A percentile compares a stretch with the other conserved stretches of the same genome.
phyloP scores from a whole-genome alignment of 2,888 invertebrate species.

The Imbricaverruca yamaguchii region DNA sequence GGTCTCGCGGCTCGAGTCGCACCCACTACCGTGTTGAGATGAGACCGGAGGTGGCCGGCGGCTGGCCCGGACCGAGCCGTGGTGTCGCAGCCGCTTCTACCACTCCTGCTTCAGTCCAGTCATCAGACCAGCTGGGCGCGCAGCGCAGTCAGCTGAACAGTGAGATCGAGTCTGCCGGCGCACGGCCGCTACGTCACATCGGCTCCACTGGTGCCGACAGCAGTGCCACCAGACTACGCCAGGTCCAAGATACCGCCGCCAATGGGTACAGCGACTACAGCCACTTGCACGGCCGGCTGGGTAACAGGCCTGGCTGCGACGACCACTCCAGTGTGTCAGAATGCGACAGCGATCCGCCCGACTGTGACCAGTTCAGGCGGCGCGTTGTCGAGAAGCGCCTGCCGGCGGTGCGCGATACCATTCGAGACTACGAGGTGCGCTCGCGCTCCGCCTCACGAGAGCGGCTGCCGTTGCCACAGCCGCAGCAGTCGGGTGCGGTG shows the following conservation, averaged over 20 bases:
- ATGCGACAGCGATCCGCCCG: not conserved
- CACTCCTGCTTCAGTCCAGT: not conserved
- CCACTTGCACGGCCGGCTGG: too few relatives aligned
- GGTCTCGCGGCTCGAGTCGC: not conserved
- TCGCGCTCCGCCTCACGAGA: not conserved
- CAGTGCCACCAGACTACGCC: not conserved
- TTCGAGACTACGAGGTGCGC: conserved; percentile 5
- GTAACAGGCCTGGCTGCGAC: not conserved
- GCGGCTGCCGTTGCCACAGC: not conserved
- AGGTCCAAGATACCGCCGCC: too few relatives aligned
- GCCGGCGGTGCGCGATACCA: conserved; percentile 1
- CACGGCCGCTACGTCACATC: not conserved
- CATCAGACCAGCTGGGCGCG: not conserved
- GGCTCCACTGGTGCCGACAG: not conserved
- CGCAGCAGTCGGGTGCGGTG: not conserved
- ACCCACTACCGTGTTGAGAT: not conserved
- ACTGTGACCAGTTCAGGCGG: not conserved
- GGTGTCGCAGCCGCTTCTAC: too few relatives aligned
- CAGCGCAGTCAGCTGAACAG: not conserved
- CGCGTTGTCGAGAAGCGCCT: not conserved
- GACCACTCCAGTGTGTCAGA: not conserved
- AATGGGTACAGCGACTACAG: too few relatives aligned
- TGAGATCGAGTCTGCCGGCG: not conserved
- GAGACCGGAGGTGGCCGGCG: not conserved
- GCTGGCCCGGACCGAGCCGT: not conserved